Percentiles rank a stretch among this genome's conserved stretches.
Conservation (phyloP, 2,797 vertebrate species). For the Setipinna tenuifilis region DNA sequence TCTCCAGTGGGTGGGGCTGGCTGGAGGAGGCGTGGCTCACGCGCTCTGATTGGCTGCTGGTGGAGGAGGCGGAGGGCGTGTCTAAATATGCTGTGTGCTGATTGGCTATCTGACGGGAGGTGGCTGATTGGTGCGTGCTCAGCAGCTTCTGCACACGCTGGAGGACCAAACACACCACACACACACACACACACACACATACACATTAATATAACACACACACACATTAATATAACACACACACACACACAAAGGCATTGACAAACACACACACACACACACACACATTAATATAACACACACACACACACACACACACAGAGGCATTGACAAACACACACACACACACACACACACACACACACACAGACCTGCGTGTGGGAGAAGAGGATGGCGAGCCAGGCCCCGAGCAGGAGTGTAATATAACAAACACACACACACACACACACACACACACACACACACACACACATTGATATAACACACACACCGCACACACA, state of each 20-base stretch:
- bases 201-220: constrained; percentile 36
- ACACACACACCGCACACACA: neutral
- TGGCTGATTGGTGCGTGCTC: constrained; percentile 72
- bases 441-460: neutral
- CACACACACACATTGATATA: too few relatives aligned
- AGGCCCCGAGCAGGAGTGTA: constrained; percentile 83
- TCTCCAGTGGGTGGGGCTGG: constrained; percentile 39
- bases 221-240: neutral
- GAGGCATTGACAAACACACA: neutral
- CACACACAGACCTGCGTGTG: constrained; percentile 62
- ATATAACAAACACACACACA: constrained; percentile 44
- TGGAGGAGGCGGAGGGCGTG: constrained; percentile 38
- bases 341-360: constrained; percentile 29
- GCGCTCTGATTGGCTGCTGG: constrained; percentile 53
- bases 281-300: too few relatives aligned
- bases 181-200: constrained; percentile 34
- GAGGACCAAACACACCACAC: constrained; percentile 16
- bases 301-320: neutral
- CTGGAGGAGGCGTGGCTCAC: constrained; percentile 28
- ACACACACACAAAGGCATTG: too few relatives aligned
- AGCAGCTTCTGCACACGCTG: constrained; percentile 72
- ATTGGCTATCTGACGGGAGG: constrained; percentile 66
- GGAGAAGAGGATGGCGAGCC: constrained; percentile 76
- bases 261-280: too few relatives aligned
- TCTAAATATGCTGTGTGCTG: constrained; percentile 42